Conservation (phyloP, 2,113 vertebrate genomes). For the Micronycteris hirsuta region DNA sequence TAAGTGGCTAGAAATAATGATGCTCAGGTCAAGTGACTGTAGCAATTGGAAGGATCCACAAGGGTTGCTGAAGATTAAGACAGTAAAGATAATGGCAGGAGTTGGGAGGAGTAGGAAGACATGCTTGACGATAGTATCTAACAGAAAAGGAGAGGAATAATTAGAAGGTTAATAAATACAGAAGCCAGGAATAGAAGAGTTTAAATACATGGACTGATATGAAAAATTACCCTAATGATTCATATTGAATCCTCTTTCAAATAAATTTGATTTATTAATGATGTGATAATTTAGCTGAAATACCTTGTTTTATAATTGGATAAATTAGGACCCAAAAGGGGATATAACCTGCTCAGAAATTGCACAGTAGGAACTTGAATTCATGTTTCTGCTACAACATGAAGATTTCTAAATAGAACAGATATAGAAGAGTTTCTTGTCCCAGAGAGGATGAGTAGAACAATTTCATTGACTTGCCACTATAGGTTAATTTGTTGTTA, state of each 20-base stretch:
- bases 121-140: neutral
- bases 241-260: neutral
- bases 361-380: neutral
- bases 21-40: neutral
- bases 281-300: neutral
- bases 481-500: neutral
- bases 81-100: neutral
- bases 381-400: neutral
- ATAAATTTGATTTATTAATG: slow-evolving; percentile 12
- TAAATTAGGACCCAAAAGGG: neutral
- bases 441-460: neutral
- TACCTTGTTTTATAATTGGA: neutral
- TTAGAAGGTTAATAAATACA: neutral
- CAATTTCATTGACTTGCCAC: neutral
- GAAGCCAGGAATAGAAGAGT: neutral
- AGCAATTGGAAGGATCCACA: neutral
- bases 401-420: neutral
- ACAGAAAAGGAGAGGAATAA: neutral
- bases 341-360: neutral
- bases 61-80: neutral
- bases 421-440: neutral
- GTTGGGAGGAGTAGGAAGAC: neutral
- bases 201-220: neutral
- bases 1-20: neutral
- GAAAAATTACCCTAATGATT: neutral